These are phyloP conservation scores for Leptonema lineaticorne DNA, from an alignment of 1,140 invertebrate species.

Conservation along the genomic window DNA sequence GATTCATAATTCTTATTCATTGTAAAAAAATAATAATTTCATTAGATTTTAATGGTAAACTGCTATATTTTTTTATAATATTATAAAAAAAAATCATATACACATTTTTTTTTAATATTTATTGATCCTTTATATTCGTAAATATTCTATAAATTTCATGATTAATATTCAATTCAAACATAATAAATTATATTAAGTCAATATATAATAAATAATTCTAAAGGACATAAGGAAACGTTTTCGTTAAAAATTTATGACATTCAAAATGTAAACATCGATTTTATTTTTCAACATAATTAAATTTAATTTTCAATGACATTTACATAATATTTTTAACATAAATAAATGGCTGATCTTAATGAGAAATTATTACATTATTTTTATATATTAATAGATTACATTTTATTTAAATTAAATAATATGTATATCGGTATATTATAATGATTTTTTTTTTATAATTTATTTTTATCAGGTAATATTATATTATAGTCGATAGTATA, in stretches of 20 bases:
- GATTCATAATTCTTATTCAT: background rate
- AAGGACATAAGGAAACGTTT: no score
- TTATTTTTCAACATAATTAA: no score
- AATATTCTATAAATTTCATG: background rate
- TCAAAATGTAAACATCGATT: no score
- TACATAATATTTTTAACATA: no score
- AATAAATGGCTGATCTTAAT: no score
- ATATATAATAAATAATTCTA: no score
- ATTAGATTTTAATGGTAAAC: background rate
- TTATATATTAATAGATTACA: background rate
- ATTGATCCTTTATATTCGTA: background rate
- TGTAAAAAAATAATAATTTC: background rate
- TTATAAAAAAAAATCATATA: background rate
- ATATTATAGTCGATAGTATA: background rate
- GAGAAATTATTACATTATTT: background rate
- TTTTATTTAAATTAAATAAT: background rate
- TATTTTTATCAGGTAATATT: background rate
- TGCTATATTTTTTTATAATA: background rate
- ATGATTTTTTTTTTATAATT: background rate
- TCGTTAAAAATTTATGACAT: no score
- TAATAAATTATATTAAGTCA: no score
- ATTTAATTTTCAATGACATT: no score
- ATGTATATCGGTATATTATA: background rate
- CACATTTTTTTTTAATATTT: background rate
- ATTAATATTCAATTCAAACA: background rate